Evolutionary conservation across 2,113 vertebrate genomes (phyloP).

Genomic region (Centropus unirufus): DNA sequence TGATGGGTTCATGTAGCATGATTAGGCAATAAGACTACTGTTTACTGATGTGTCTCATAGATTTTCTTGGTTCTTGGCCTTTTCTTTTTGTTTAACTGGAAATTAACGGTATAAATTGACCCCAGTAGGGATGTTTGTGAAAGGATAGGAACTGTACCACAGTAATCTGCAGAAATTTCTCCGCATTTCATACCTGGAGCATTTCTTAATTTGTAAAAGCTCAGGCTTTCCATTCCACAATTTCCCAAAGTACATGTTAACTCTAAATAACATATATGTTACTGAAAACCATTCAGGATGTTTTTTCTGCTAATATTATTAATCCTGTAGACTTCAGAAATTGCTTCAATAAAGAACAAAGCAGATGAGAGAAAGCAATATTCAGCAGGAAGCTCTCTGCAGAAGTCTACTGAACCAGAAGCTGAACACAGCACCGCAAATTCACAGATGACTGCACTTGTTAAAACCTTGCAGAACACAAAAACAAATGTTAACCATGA

Average conservation of each 20-base stretch:
- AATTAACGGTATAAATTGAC: not conserved
- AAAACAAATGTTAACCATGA: slow-evolving; percentile 82
- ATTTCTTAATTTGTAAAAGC: not conserved
- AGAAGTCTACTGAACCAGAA: slow-evolving; percentile 76
- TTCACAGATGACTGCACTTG: slow-evolving; percentile 75
- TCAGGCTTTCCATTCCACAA: not conserved
- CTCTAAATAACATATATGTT: not conserved
- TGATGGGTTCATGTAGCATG: not conserved
- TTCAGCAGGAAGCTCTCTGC: slow-evolving; percentile 69
- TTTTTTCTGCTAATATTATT: slow-evolving; percentile 22
- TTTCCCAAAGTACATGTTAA: not conserved
- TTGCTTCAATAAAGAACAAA: slow-evolving; percentile 77
- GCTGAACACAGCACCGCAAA: slow-evolving; percentile 76
- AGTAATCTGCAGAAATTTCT: not conserved
- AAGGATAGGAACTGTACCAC: not conserved
- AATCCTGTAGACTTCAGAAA: slow-evolving; percentile 85
- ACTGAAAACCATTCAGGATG: not conserved
- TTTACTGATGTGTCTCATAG: not conserved
- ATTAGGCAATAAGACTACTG: not conserved
- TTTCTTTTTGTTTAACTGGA: not conserved
- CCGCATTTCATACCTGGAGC: not conserved
- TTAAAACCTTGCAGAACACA: slow-evolving; percentile 80
- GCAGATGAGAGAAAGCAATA: slow-evolving; percentile 80
- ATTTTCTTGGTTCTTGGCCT: not conserved
- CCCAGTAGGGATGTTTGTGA: not conserved